phyloP scores from a whole-genome alignment of 2,113 vertebrate genomes.

The Galemys pyrenaicus region DNA sequence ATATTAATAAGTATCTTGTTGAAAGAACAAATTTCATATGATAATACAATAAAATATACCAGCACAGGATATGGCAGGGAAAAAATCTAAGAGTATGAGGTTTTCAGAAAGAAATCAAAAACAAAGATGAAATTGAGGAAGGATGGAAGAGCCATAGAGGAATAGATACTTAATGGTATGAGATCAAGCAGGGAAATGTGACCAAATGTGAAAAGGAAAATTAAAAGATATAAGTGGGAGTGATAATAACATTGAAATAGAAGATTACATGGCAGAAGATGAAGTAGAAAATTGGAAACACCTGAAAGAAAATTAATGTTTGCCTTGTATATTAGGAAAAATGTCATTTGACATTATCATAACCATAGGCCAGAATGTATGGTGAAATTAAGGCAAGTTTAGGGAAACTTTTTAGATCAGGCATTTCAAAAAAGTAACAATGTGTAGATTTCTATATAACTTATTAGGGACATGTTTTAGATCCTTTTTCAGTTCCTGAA shows the following conservation, averaged over 20 bases:
- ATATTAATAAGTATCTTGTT: not conserved
- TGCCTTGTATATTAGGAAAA: not conserved
- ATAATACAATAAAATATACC: not conserved
- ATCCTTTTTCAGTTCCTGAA: not conserved
- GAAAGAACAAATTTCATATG: not conserved
- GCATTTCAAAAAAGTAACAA: not conserved
- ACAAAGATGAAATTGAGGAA: not conserved
- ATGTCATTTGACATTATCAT: not conserved
- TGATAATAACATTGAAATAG: not conserved
- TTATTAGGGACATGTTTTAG: not conserved
- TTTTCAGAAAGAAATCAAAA: not conserved
- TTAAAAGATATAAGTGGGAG: not conserved
- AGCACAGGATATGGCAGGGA: not conserved
- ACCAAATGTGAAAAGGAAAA: not conserved
- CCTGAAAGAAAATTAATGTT: constrained; percentile 19
- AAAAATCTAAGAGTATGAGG: not conserved
- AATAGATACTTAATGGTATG: not conserved
- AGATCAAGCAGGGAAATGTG: not conserved
- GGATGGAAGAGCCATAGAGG: not conserved
- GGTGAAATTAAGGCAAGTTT: not conserved
- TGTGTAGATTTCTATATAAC: not conserved
- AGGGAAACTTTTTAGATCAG: not conserved
- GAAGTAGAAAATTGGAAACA: constrained; percentile 27
- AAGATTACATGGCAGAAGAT: constrained; percentile 3
- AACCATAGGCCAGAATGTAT: not conserved